A percentile compares a stretch with the other conserved stretches of the same genome.
Conservation (phyloP, 1,140 invertebrate species). For the Aethina tumida region DNA sequence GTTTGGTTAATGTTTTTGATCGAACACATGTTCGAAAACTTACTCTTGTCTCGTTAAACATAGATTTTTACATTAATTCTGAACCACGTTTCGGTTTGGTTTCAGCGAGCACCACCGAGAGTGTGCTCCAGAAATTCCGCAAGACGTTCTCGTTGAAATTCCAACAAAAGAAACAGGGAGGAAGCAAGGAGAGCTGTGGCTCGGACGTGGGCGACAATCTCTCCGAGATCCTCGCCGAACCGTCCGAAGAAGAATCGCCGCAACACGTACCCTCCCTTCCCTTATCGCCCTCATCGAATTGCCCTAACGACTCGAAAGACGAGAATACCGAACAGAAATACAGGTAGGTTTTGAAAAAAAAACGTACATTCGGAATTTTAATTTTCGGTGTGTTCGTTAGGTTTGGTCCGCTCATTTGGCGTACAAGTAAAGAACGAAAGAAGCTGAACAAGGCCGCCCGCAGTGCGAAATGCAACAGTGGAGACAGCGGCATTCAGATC, state of each 20-base stretch:
- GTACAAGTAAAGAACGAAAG: conserved; percentile 59
- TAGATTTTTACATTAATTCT: not conserved
- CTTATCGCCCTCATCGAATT: conserved; percentile 7
- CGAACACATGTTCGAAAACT: too few relatives aligned
- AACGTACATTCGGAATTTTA: conserved; percentile 5
- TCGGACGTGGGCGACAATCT: conserved; percentile 37
- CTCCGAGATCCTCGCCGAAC: conserved; percentile 34
- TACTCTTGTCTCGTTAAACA: not conserved
- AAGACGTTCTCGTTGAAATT: conserved; percentile 58
- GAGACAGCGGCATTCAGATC: conserved; percentile 65
- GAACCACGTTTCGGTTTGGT: conserved; percentile 4
- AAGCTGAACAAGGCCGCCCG: conserved; percentile 56
- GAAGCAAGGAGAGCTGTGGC: conserved; percentile 40
- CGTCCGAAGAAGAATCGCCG: conserved; percentile 29
- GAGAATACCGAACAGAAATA: conserved; percentile 29
- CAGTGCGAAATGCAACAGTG: conserved; percentile 63
- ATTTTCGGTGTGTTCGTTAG: conserved; percentile 23
- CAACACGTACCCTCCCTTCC: conserved; percentile 21
- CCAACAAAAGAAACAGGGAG: conserved; percentile 41
- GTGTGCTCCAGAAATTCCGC: conserved; percentile 58
- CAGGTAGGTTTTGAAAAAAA: conserved; percentile 22
- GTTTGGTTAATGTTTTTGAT: too few relatives aligned
- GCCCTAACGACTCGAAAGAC: conserved; percentile 18
- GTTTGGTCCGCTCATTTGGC: conserved; percentile 60
- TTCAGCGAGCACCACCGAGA: conserved; percentile 23